Evolutionary conservation across 1,140 invertebrate species (phyloP), one percentile per base, ranked within the genome.

Genomic region (Drosophila kepulauana): DNA sequence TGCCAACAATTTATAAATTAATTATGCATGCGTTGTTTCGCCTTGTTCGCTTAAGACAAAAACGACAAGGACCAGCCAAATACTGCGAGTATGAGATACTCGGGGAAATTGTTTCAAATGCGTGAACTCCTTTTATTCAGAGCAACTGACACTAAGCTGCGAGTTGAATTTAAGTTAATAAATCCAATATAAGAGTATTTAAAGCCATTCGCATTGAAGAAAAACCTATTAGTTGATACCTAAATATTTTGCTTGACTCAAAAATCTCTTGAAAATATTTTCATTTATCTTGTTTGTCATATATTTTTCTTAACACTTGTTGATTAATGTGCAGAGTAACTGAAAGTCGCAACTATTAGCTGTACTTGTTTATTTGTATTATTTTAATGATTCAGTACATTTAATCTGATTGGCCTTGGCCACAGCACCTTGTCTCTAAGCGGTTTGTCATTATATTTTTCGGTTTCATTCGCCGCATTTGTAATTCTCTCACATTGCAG

Each of bases 1-100:
- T 81, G 70, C 75, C 75, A 82, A 81, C 79, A 82, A 81, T 82
- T 82, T 82, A 69, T 78, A 82, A 82, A 82, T 82, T 78, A 82
- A 82, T 82, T 82, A 82, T 82, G 79, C 74, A 82, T 81, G 75
- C 79, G 70, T 70, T 73, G 78, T 61, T 65, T 65, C 49, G 49
- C 63, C 75, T 75, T 74, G 56, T 67, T 51, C 38, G 38, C 43
- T 71, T 67, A 62, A 76, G 74, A 67, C 78, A 79, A 74, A 71
- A 79, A 58, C 35, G 33, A 67, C 48, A 57, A 57, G 58, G 51
- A 25, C n/a, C 5, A 16, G 54, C 16, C 65, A 68, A 66, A 67
- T 59, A 67, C 49, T 33, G 38, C 35, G 35, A 38, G 10, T 38
- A 38, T 7, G 10, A 11, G 13, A 35, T n/a, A 38, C 15, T 16